Conservation (phyloP, 2,113 vertebrate species). For the Coracopsis vasa region DNA sequence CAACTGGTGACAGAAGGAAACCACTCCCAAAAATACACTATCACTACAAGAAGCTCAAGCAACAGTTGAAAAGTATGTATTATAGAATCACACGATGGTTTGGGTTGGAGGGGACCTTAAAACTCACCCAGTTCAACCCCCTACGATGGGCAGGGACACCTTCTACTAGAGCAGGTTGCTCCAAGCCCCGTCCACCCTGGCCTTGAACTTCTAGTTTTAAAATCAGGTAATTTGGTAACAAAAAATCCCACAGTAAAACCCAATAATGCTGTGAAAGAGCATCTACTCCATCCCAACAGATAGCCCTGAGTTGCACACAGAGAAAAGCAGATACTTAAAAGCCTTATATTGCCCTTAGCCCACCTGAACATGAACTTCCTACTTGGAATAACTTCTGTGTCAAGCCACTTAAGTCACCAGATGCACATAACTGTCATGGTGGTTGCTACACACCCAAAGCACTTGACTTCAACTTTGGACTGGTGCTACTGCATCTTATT, state of each 20-base stretch:
- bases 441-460: neutral
- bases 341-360: neutral
- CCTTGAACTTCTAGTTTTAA: neutral
- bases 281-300: neutral
- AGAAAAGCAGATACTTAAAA: neutral
- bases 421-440: accelerated
- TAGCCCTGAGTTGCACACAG: neutral
- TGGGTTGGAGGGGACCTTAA: no score
- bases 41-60: neutral
- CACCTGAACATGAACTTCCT: accelerated
- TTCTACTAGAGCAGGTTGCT: no score
- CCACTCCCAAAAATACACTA: neutral
- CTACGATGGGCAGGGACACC: no score
- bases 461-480: neutral
- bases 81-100: no score
- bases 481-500: neutral
- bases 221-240: neutral
- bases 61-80: neutral
- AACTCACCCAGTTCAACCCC: no score
- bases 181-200: no score
- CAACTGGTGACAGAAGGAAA: neutral
- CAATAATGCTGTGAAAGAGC: neutral
- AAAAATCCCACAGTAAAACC: neutral
- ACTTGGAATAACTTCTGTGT: neutral
- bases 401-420: neutral